Base-by-base conservation (phyloP, 2,113 vertebrate species). In the Spizaetus ornatus region DNA sequence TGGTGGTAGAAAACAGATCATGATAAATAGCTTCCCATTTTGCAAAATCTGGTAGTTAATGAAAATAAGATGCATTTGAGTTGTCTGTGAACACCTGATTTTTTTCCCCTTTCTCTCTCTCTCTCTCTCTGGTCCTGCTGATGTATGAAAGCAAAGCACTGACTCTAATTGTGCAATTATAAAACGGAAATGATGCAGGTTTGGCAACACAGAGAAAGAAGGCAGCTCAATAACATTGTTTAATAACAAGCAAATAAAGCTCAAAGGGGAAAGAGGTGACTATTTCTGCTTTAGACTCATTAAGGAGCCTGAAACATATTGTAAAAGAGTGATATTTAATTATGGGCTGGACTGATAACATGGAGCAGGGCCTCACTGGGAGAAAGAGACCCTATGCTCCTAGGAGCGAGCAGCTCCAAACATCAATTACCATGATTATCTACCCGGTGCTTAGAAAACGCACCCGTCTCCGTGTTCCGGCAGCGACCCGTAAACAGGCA, bases 141-240 rank as follows among this genome's bases (percentile, higher is more conserved):
- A 99, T 99, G 98, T 99, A 99, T 99, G 99, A 99, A 99, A 99
- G 99, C 98, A 98, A 97, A 98, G 98, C 98, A 96, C 98, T 98
- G 98, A 98, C 98, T 99, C 99, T 99, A 99, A 99, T 99, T 99
- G 99, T 97, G 98, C 99, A 99, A 99, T 99, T 99, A 99, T 99
- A 99, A 99, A 99, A 98, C 98, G 98, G 99, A 99, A 99, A 99
- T 98, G 97, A 98, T 98, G 97, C 97, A 98, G 98, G 98, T 98
- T 98, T 99, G 98, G 98, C 98, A 98, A 99, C 97, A 97, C 94
- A 97, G 97, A 98, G 98, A 98, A 98, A 97, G 98, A 98, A 98
- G 97, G 98, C 96, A 98, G 98, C 98, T 98, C 98, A 98, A 98
- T 98, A 98, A 98, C 98, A 98, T 98, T 98, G 98, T 98, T 99